phyloP scores from a whole-genome alignment of 53 echinoderm and acorn worm species.

The Arbacia lixula region DNA sequence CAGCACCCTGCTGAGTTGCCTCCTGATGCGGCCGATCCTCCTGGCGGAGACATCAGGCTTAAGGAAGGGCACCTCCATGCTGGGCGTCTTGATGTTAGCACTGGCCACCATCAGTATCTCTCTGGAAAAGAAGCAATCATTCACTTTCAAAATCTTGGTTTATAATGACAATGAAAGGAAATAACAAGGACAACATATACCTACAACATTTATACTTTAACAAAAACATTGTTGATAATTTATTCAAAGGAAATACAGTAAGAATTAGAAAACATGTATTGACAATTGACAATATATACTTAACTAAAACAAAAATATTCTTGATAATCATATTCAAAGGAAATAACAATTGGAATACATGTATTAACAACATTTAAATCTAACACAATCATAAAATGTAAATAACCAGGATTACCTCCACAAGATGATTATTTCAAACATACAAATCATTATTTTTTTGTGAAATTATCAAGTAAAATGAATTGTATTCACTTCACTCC shows the following conservation, averaged over 20 bases:
- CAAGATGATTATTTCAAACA: too few relatives aligned
- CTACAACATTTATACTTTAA: not conserved
- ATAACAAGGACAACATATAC: not conserved
- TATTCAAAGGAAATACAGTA: not conserved
- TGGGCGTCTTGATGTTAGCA: slow-evolving; percentile 89
- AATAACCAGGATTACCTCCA: not conserved
- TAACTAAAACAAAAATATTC: too few relatives aligned
- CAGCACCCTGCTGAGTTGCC: slow-evolving; percentile 73
- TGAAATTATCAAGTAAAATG: too few relatives aligned
- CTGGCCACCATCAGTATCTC: slow-evolving; percentile 96
- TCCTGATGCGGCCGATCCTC: slow-evolving; percentile 61
- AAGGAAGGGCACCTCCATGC: slow-evolving; percentile 89
- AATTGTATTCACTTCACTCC: too few relatives aligned
- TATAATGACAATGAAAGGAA: not conserved
- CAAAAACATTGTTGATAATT: not conserved
- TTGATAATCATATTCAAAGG: too few relatives aligned
- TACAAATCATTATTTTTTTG: too few relatives aligned
- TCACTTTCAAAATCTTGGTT: not conserved
- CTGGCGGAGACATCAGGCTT: slow-evolving; percentile 37
- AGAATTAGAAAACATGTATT: too few relatives aligned
- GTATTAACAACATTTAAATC: too few relatives aligned
- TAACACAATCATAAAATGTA: too few relatives aligned
- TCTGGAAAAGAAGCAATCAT: slow-evolving; percentile 33
- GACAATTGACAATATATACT: too few relatives aligned
- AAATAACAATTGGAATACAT: too few relatives aligned